A percentile compares a stretch with the other conserved stretches of the same genome.
Evolutionary conservation across 2,888 invertebrate genomes (phyloP).

Genomic region (Pegoplata infirma): DNA sequence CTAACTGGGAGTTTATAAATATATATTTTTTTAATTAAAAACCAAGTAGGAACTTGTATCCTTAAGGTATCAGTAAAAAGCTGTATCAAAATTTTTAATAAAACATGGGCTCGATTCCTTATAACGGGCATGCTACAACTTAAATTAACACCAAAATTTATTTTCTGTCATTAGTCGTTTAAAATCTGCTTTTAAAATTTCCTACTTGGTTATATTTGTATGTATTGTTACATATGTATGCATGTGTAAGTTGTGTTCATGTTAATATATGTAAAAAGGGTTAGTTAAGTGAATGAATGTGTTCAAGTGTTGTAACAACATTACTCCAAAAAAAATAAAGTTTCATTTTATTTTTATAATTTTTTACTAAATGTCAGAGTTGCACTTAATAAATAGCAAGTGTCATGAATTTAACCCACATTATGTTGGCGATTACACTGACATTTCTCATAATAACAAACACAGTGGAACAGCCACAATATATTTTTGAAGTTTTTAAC

Average conservation of each 20-base stretch:
- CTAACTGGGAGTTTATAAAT: neutral
- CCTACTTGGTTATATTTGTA: too few relatives aligned
- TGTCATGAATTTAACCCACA: slow-evolving; percentile 56
- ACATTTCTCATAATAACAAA: slow-evolving; percentile 43
- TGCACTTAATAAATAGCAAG: slow-evolving; percentile 47
- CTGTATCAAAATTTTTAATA: too few relatives aligned
- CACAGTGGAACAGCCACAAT: too few relatives aligned
- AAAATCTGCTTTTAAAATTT: too few relatives aligned
- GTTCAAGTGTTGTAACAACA: slow-evolving; percentile 5
- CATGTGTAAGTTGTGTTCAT: neutral
- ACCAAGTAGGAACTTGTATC: neutral
- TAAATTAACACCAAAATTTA: too few relatives aligned
- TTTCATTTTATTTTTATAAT: too few relatives aligned
- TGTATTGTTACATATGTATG: neutral
- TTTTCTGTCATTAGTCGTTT: too few relatives aligned
- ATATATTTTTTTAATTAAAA: neutral
- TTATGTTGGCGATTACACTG: slow-evolving; percentile 50
- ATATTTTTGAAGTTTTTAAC: too few relatives aligned
- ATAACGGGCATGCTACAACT: too few relatives aligned
- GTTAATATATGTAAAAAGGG: too few relatives aligned
- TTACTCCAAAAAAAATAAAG: neutral
- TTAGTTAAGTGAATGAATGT: neutral
- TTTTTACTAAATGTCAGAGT: slow-evolving; percentile 16
- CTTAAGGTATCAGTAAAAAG: too few relatives aligned
- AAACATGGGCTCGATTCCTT: too few relatives aligned